Conservation (phyloP, 2,797 vertebrate genomes). For the Hydrolagus colliei region DNA sequence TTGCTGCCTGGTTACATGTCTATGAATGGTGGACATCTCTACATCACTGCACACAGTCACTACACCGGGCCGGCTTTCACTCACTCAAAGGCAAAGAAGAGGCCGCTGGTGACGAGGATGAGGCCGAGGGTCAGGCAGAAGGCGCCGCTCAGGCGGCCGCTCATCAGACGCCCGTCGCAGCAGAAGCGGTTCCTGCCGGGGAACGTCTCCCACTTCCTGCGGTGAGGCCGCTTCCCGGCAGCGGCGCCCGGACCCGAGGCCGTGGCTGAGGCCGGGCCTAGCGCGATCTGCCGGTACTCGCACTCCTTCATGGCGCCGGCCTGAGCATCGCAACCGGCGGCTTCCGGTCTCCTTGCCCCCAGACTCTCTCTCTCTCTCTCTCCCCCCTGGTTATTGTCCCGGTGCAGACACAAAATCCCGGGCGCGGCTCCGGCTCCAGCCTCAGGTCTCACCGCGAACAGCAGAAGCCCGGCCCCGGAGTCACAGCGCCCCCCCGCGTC, state of each 20-base stretch:
- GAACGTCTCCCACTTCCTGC: slow-evolving; percentile 85
- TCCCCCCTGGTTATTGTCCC: no score
- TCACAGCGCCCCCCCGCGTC: not conserved
- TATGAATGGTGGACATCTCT: no score
- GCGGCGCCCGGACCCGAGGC: slow-evolving; percentile 35
- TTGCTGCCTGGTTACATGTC: no score
- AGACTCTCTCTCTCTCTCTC: no score
- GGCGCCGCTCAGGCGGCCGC: slow-evolving; percentile 79
- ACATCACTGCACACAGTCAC: not conserved
- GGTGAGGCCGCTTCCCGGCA: slow-evolving; percentile 39
- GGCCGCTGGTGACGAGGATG: slow-evolving; percentile 79
- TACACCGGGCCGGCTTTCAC: slow-evolving; percentile 43
- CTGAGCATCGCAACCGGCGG: slow-evolving; percentile 34
- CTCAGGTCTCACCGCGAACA: no score
- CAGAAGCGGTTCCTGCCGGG: slow-evolving; percentile 84
- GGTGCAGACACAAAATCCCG: not conserved
- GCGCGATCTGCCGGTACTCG: slow-evolving; percentile 87
- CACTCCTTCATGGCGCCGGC: slow-evolving; percentile 72
- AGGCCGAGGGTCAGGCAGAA: slow-evolving; percentile 83
- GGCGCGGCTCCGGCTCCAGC: not conserved
- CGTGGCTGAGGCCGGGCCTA: slow-evolving; percentile 54
- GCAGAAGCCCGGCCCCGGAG: not conserved
- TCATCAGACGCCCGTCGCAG: slow-evolving; percentile 81
- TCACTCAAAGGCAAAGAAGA: slow-evolving; percentile 95
- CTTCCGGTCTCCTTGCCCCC: slow-evolving; percentile 36